A percentile compares a stretch with the other conserved stretches of the same genome.
Evolutionary conservation across 2,113 vertebrate genomes (phyloP).

Genomic region (Herpailurus yagouaroundi): DNA sequence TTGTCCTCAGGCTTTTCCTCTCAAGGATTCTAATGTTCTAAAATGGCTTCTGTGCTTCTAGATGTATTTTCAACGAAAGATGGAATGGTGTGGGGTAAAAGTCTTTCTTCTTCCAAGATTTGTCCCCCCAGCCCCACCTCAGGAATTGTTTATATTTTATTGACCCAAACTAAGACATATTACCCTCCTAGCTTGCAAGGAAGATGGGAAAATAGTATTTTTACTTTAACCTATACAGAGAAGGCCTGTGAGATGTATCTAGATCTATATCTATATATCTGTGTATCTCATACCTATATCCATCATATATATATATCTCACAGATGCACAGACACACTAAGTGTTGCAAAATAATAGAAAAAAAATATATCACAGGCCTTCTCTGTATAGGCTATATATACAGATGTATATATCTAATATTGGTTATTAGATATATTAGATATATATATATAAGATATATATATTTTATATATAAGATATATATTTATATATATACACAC

Average conservation of each 20-base stretch:
- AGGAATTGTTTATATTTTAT: neutral
- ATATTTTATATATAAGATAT: too few relatives aligned
- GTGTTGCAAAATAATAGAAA: too few relatives aligned
- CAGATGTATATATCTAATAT: too few relatives aligned
- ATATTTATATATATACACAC: accelerated
- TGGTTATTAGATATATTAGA: too few relatives aligned
- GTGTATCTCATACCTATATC: too few relatives aligned
- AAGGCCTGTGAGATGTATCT: neutral
- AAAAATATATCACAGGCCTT: too few relatives aligned
- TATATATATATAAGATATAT: too few relatives aligned
- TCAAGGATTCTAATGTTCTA: neutral
- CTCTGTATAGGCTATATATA: too few relatives aligned
- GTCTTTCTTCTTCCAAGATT: neutral
- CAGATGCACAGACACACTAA: too few relatives aligned
- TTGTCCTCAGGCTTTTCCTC: neutral
- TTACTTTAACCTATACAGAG: neutral
- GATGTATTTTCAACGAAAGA: neutral
- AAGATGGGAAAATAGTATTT: neutral
- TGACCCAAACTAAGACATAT: neutral
- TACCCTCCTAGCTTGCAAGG: neutral
- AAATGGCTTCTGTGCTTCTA: neutral
- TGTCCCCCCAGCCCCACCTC: accelerated
- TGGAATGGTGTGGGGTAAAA: neutral
- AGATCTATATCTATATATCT: accelerated
- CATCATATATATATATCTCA: too few relatives aligned